Evolutionary conservation across 2,888 invertebrate species (phyloP), one percentile per base, ranked within the genome.

Genomic region (Pedicia rivosa): DNA sequence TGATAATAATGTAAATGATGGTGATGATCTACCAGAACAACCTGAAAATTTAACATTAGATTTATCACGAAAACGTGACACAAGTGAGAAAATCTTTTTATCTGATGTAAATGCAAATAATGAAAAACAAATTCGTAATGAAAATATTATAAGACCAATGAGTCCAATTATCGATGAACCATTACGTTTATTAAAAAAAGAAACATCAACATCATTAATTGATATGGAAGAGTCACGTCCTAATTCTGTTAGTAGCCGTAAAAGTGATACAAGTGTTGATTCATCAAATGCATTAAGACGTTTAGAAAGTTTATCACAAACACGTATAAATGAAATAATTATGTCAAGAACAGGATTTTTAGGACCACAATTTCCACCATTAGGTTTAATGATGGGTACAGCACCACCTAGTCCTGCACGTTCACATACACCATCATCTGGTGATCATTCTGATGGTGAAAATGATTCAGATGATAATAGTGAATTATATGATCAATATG

Each of bases 231-330:
- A 20, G 8, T 20, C 20, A 13, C 20, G 19, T 3, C 32, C 32
- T 20, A 20, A 32, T 7, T 20, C 19, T 6, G 13, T 13, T 19
- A 13, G 19, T 12, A 13, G 20, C 30, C 19, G 19, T 17, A 17
- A 17, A 19, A 16, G 17, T 17, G 19, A 30, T 20, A 17, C 32
- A 32, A 32, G 8, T 20, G 9, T 32, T 20, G 32, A 32, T 6
- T 17, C 31, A 25, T 70, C 74, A 49, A 78, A 78, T 57, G 77
- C 82, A 35, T 63, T 84, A 44, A 70, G 80, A 50, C 74, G 79
- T 52, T 65, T 84, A 49, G 83, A 84, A 65, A 78, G 75, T 57
- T 66, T 84, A 50, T 82, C 83, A 32, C 78, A 79, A 56, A 81
- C 80, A 37, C 74, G 77, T 54, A 78, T 80, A 51, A 75, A 74